Base-by-base conservation (phyloP, 2,113 vertebrate species). In the Clinocottus analis region DNA sequence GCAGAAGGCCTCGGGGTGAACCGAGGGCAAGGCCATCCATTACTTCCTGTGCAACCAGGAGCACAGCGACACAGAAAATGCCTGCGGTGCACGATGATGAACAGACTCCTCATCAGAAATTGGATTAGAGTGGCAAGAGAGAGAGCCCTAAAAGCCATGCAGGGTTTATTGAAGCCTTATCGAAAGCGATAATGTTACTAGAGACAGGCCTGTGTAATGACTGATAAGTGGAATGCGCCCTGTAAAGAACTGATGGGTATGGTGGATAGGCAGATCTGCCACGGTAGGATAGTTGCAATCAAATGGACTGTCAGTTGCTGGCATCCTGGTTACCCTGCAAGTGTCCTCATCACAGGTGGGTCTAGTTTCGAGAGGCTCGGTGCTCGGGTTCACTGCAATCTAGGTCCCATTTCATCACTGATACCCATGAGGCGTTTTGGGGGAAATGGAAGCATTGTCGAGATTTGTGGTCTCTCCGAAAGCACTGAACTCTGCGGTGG, bases 111-210 rank as follows among this genome's bases (percentile, higher is more conserved):
- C 82, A 88, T 93, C 86, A 84, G 56, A 93, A 89, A 95, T 94
- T 94, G 87, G 91, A 95, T 95, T 95, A 94, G 82, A 90, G 91
- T 84, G 84, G 90, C 85, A 80, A 85, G 85, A 93, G 90, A 90
- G 88, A 90, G 85, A 91, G 78, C 81, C 88, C 85, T 91, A 92
- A 93, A 94, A 94, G 91, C 91, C 63, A 92, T 87, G 90, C 69
- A 49, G 87, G 90, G 85, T 94, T 93, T 92, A 93, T 91, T 91
- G 92, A 90, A 90, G 91, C 89, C 92, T 93, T 93, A 93, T 94
- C 93, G 90, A 87, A 92, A 94, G 94, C 62, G 88, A 94, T 94
- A 92, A 94, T 94, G 91, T 94, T 93, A 91, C 90, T 80, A 86
- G 73, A 86, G 88, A 93, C 85, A 86, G 81, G 90, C 67, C 67